phyloP scores from a whole-genome alignment of 2,113 vertebrate genomes.

The Stercorarius parasiticus region DNA sequence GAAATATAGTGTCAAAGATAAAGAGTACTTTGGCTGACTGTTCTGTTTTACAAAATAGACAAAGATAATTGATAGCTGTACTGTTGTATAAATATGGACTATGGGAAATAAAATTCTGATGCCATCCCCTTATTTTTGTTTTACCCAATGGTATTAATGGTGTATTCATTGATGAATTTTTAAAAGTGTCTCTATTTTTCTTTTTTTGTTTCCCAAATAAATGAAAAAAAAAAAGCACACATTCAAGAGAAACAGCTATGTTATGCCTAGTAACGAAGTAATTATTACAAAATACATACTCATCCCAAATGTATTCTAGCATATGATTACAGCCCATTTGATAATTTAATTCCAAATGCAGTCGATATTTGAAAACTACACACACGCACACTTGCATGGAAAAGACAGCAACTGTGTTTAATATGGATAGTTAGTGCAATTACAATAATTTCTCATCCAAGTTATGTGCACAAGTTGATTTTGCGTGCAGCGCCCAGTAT shows the following conservation, averaged over 20 bases:
- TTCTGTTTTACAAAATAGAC: background rate
- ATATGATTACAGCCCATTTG: background rate
- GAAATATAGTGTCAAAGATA: background rate
- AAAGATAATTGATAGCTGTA: background rate
- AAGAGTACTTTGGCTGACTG: background rate
- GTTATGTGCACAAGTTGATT: background rate
- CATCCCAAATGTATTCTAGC: background rate
- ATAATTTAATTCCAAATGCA: slow-evolving; percentile 3
- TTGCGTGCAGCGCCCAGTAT: fast-evolving
- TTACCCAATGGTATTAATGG: background rate
- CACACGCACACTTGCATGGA: fast-evolving
- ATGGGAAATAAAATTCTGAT: background rate
- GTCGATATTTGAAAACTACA: background rate
- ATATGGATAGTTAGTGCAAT: background rate
- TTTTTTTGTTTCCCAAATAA: background rate
- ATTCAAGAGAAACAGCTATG: background rate
- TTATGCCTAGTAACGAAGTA: background rate
- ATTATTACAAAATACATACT: background rate
- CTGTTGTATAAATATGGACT: no score
- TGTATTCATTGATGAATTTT: background rate
- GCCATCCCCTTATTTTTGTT: background rate
- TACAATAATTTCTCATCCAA: background rate
- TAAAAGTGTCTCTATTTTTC: background rate
- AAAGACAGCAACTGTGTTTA: background rate
- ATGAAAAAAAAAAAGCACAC: background rate